These are phyloP conservation scores for Agrenia bidenticulata DNA, from an alignment of 2,888 invertebrate species.

Conservation along the genomic window DNA sequence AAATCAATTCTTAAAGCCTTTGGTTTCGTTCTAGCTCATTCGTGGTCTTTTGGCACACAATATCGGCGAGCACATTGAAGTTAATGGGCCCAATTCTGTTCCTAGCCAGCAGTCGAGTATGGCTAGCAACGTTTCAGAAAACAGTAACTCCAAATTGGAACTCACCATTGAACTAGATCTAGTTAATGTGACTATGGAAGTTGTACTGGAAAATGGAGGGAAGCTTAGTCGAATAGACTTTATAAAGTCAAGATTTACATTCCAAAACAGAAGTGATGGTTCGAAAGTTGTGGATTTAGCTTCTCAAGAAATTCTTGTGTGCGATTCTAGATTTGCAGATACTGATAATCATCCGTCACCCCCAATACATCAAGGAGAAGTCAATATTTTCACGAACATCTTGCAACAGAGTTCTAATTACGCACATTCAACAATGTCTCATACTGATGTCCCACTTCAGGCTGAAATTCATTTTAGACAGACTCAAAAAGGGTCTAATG, in stretches of 20 bases:
- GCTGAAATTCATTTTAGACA: slow-evolving; percentile 59
- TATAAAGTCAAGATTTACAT: slow-evolving; percentile 80
- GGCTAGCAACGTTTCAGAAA: neutral
- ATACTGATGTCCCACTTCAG: slow-evolving; percentile 55
- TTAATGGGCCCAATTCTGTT: neutral
- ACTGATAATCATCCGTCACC: neutral
- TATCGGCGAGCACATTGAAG: slow-evolving; percentile 73
- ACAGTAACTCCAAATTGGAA: slow-evolving; percentile 30
- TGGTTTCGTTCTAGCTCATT: slow-evolving; percentile 61
- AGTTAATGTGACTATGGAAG: slow-evolving; percentile 78
- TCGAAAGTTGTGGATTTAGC: slow-evolving; percentile 90
- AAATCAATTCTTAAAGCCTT: neutral
- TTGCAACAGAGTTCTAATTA: slow-evolving; percentile 65
- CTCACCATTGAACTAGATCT: slow-evolving; percentile 72
- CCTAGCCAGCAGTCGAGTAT: neutral
- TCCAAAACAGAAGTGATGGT: slow-evolving; percentile 83
- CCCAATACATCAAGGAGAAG: slow-evolving; percentile 55
- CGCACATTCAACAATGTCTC: slow-evolving; percentile 27
- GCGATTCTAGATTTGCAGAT: slow-evolving; percentile 66
- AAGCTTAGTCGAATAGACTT: slow-evolving; percentile 85
- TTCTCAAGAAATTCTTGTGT: slow-evolving; percentile 82
- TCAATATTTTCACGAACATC: slow-evolving; percentile 84
- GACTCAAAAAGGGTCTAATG: slow-evolving; percentile 59
- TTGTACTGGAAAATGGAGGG: slow-evolving; percentile 57
- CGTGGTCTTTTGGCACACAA: slow-evolving; percentile 85